These are phyloP conservation scores for Perca schrenkii DNA, from an alignment of 2,113 vertebrate species.

Conservation along the genomic window DNA sequence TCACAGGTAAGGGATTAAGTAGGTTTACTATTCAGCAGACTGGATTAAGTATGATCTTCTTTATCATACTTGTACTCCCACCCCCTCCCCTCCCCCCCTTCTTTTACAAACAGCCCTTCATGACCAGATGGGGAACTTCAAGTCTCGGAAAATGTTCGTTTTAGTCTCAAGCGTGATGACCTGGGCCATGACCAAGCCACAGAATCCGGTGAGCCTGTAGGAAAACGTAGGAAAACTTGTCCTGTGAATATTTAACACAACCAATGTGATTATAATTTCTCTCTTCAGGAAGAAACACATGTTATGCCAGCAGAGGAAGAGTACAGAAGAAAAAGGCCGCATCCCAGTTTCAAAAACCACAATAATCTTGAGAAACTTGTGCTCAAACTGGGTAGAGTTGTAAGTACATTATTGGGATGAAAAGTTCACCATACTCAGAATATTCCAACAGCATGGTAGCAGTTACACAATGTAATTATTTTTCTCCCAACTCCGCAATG, in stretches of 20 bases:
- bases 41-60: background rate
- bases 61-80: background rate
- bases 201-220: conserved; percentile 85
- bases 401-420: conserved; percentile 72
- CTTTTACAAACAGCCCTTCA: conserved; percentile 80
- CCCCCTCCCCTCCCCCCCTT: background rate
- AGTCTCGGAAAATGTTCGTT: conserved; percentile 90
- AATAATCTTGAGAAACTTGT: conserved; percentile 90
- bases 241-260: background rate
- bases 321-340: conserved; percentile 87
- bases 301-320: conserved; percentile 88
- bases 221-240: background rate
- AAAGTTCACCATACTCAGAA: background rate
- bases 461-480: background rate
- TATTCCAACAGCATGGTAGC: background rate
- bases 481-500: background rate
- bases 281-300: conserved; percentile 86
- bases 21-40: background rate
- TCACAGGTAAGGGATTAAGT: conserved; percentile 82
- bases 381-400: conserved; percentile 88
- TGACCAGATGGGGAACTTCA: conserved; percentile 82
- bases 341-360: conserved; percentile 88
- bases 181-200: conserved; percentile 88
- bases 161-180: conserved; percentile 94
- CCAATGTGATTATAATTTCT: background rate